Conservation (phyloP, 2,113 vertebrate species). For the Psammodynastes pulverulentus region DNA sequence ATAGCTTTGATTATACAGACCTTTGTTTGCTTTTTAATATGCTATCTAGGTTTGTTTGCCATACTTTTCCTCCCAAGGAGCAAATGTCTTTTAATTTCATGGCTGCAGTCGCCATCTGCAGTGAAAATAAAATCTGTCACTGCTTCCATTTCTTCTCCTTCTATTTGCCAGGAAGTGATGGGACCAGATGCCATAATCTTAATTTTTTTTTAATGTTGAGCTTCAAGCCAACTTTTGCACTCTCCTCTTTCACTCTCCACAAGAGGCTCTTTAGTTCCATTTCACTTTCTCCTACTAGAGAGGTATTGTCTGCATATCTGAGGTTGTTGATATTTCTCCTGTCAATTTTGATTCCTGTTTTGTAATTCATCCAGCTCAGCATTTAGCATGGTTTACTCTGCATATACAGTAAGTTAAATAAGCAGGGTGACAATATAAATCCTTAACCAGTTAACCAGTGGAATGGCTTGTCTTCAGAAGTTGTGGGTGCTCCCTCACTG, state of each 20-base stretch:
- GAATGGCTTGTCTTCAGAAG: neutral
- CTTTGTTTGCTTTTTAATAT: neutral
- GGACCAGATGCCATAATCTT: neutral
- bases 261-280: neutral
- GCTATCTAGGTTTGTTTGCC: neutral
- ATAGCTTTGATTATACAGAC: neutral
- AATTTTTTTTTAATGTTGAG: neutral
- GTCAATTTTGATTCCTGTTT: neutral
- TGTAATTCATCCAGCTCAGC: neutral
- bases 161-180: neutral
- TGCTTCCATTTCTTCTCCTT: neutral
- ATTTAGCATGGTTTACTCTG: neutral
- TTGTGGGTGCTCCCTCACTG: neutral
- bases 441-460: neutral
- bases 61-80: neutral
- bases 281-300: neutral
- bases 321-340: neutral
- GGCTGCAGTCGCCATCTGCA: neutral
- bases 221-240: neutral
- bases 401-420: neutral
- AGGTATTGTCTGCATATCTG: neutral
- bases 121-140: neutral
- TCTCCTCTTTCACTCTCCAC: neutral
- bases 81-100: neutral
- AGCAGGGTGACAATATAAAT: too few relatives aligned